phyloP scores from a whole-genome alignment of 2,113 vertebrate species.

The Origma solitaria region DNA sequence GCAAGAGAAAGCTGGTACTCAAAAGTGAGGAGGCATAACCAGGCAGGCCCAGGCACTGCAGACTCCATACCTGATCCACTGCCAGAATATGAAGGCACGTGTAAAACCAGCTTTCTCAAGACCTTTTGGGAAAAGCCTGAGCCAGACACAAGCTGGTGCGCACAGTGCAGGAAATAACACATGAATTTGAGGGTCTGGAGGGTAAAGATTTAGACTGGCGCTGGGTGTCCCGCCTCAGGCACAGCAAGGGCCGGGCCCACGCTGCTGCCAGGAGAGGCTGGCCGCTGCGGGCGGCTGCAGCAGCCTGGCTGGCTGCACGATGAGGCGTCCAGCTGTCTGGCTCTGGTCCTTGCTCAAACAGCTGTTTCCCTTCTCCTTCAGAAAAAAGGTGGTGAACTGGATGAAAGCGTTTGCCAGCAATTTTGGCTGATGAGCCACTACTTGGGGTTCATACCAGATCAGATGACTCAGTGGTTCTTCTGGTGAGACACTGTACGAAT shows the following conservation, averaged over 20 bases:
- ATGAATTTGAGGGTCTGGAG: not conserved
- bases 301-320: not conserved
- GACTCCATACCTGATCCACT: not conserved
- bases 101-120: not conserved
- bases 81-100: fast-evolving
- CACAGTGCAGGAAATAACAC: not conserved
- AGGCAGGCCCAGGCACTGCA: not conserved
- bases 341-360: constrained; percentile 26
- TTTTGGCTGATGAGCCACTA: constrained; percentile 27
- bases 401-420: constrained; percentile 25
- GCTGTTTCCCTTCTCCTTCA: constrained; percentile 52
- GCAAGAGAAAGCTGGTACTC: not conserved
- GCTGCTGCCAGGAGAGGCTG: not conserved
- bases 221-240: not conserved
- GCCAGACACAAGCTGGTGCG: not conserved
- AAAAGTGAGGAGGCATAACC: not conserved
- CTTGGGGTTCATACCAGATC: constrained; percentile 34
- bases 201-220: not conserved
- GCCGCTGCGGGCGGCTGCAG: not conserved
- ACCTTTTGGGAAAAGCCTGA: not conserved
- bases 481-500: not conserved
- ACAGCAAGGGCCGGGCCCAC: fast-evolving
- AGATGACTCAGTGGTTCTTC: constrained; percentile 50
- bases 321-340: constrained; percentile 50
- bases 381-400: constrained; percentile 58